phyloP scores from a whole-genome alignment of 2,888 invertebrate species.

The Leptothorax acervorum region DNA sequence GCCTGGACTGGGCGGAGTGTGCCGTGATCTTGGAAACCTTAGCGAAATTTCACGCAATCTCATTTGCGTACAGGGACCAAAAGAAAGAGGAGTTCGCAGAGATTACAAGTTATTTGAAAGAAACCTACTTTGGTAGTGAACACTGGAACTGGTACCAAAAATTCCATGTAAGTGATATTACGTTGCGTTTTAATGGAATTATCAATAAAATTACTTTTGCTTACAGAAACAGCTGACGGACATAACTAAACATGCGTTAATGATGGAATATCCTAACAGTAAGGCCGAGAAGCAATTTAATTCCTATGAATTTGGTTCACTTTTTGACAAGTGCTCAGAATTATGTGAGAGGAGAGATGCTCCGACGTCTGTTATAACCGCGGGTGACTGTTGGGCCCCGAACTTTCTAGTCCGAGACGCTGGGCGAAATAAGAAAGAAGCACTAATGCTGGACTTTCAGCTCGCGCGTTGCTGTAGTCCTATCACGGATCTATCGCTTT shows the following conservation, averaged over 20 bases:
- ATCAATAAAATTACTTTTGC: conserved; percentile 19
- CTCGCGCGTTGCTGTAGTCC: conserved; percentile 88
- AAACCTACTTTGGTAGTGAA: conserved; percentile 79
- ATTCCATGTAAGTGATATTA: conserved; percentile 78
- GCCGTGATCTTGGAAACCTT: conserved; percentile 82
- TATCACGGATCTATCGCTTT: conserved; percentile 88
- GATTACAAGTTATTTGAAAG: conserved; percentile 73
- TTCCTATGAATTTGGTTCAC: conserved; percentile 86
- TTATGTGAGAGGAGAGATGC: conserved; percentile 82
- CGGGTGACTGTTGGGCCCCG: conserved; percentile 92
- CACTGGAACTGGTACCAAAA: conserved; percentile 80
- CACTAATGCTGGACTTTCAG: conserved; percentile 91
- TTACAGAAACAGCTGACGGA: conserved; percentile 68
- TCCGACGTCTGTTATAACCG: conserved; percentile 87
- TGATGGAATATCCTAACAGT: conserved; percentile 88
- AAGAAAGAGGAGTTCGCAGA: conserved; percentile 81
- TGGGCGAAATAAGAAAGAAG: conserved; percentile 79
- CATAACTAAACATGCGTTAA: conserved; percentile 88
- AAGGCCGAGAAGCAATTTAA: conserved; percentile 88
- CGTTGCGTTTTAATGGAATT: conserved; percentile 2
- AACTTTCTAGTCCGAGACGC: conserved; percentile 89
- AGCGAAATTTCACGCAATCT: conserved; percentile 85
- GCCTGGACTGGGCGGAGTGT: conserved; percentile 80
- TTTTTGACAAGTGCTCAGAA: conserved; percentile 86
- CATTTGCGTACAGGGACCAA: conserved; percentile 85